Percentiles rank a stretch among this genome's conserved stretches.
phyloP scores from a whole-genome alignment of 2,888 invertebrate genomes.

The Norana najaformis region DNA sequence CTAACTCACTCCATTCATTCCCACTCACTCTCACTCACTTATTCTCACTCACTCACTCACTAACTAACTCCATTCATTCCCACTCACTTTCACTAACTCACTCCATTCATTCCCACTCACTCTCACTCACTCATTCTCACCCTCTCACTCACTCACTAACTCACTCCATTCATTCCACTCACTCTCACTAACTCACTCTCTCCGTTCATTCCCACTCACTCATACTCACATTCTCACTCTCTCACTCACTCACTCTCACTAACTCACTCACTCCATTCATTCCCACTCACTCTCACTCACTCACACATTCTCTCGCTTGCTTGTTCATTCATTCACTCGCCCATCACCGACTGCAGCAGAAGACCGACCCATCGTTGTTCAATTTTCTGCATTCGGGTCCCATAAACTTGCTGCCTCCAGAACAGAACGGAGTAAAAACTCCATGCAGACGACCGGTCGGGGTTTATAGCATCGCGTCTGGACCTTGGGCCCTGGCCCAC shows the following conservation, averaged over 20 bases:
- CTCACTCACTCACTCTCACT: background rate
- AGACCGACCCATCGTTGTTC: no score
- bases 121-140: no score
- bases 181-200: background rate
- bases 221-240: background rate
- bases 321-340: no score
- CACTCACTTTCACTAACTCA: no score
- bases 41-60: no score
- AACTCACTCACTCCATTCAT: background rate
- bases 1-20: no score
- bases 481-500: background rate
- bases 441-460: background rate
- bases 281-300: background rate
- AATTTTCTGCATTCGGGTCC: background rate
- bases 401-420: background rate
- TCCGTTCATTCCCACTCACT: background rate
- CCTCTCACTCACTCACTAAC: no score
- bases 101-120: no score
- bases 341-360: no score
- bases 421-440: background rate
- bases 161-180: no score
- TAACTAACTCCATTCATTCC: no score
- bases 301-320: background rate
- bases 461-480: background rate
- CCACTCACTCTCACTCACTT: no score